Evolutionary conservation across 2,113 vertebrate genomes (phyloP).

Genomic region (Sigmodon hispidus): DNA sequence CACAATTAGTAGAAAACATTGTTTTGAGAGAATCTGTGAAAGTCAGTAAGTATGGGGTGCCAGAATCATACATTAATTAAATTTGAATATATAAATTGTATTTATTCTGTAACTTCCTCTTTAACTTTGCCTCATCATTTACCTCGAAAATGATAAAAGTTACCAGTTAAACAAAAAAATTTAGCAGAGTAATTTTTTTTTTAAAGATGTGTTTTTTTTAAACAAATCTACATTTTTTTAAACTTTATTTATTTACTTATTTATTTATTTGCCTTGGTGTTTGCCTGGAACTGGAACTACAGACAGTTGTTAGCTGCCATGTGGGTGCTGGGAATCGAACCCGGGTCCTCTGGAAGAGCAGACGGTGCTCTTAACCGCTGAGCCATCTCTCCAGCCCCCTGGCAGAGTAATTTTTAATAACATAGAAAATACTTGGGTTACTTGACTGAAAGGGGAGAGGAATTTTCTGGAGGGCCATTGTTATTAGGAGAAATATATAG

Average conservation of each 20-base stretch:
- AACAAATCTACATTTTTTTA: too few relatives aligned
- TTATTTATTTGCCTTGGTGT: too few relatives aligned
- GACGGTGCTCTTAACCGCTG: too few relatives aligned
- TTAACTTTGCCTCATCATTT: background rate
- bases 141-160: background rate
- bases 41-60: background rate
- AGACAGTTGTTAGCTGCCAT: too few relatives aligned
- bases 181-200: background rate
- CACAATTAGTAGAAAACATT: background rate
- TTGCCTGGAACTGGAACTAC: too few relatives aligned
- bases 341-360: too few relatives aligned
- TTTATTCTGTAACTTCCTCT: background rate
- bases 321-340: too few relatives aligned
- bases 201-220: too few relatives aligned
- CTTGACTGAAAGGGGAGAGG: background rate
- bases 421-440: background rate
- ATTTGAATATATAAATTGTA: background rate
- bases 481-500: background rate
- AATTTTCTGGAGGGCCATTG: background rate
- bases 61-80: background rate
- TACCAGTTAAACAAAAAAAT: background rate
- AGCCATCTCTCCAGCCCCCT: too few relatives aligned
- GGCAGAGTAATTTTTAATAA: background rate
- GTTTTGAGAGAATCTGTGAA: constrained; percentile 14
- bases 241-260: too few relatives aligned